Percentiles rank a stretch among this genome's conserved stretches.
These are phyloP conservation scores for Stylophora pistillata DNA, from an alignment of 64 coral and sea anemone genomes.

Conservation along the genomic window DNA sequence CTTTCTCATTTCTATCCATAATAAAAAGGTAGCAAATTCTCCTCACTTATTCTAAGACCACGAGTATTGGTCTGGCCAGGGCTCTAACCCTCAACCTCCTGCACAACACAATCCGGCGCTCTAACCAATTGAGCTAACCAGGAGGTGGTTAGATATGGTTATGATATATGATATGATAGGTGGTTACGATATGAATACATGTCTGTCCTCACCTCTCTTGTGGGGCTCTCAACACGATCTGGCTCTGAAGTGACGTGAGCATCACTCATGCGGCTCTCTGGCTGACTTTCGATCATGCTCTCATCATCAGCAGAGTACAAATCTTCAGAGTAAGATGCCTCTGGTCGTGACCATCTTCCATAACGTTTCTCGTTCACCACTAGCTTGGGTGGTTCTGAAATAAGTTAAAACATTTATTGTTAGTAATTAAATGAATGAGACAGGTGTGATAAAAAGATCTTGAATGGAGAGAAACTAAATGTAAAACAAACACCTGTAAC, in stretches of 20 bases:
- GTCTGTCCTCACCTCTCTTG: not conserved
- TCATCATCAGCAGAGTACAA: slow-evolving; percentile 94
- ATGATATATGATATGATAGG: no score
- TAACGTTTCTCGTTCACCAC: slow-evolving; percentile 96
- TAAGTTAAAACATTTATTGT: not conserved
- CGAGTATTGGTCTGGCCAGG: no score
- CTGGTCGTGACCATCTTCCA: slow-evolving; percentile 88
- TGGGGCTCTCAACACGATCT: slow-evolving; percentile 28
- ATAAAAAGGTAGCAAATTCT: no score
- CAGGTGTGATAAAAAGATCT: not conserved
- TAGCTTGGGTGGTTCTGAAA: slow-evolving; percentile 90
- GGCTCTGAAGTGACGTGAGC: slow-evolving; percentile 52
- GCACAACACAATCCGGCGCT: no score
- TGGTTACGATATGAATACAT: no score
- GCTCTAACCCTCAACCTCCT: no score
- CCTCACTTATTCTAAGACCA: no score
- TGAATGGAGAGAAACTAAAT: not conserved
- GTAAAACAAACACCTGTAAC: slow-evolving; percentile 43
- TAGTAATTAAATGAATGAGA: no score
- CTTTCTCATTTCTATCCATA: no score
- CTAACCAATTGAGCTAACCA: no score
- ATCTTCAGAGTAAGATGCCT: slow-evolving; percentile 85
- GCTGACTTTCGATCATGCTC: slow-evolving; percentile 78
- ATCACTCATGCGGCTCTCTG: slow-evolving; percentile 65
- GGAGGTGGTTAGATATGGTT: no score